A percentile compares a stretch with the other conserved stretches of the same genome.
phyloP scores from a whole-genome alignment of 2,113 vertebrate genomes.

The Axis porcinus region DNA sequence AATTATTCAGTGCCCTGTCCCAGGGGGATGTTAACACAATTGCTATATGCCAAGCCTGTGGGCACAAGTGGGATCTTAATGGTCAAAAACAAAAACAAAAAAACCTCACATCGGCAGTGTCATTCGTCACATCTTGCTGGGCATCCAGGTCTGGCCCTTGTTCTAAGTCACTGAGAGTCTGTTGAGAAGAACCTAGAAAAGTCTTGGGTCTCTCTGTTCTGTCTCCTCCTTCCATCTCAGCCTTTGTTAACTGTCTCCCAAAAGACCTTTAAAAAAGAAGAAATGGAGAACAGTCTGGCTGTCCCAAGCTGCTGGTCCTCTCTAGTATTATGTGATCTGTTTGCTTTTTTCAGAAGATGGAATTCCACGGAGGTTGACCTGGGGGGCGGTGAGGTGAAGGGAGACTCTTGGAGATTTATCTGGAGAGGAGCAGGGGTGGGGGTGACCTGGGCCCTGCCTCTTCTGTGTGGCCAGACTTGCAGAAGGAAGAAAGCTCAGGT shows the following conservation, averaged over 20 bases:
- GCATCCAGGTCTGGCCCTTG: fast-evolving
- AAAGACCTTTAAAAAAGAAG: not conserved
- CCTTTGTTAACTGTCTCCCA: not conserved
- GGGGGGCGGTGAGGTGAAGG: not conserved
- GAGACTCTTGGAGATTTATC: not conserved
- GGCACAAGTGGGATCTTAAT: not conserved
- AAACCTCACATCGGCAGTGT: fast-evolving
- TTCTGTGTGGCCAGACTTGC: not conserved
- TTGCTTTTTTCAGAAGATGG: not conserved
- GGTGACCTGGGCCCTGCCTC: not conserved
- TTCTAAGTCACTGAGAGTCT: not conserved
- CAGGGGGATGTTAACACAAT: fast-evolving
- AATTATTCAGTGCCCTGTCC: not conserved
- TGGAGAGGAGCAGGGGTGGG: not conserved
- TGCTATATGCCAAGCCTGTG: fast-evolving
- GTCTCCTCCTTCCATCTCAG: not conserved
- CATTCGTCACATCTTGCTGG: not conserved
- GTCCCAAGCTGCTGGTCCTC: not conserved
- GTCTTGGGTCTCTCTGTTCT: not conserved
- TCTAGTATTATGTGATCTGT: not conserved
- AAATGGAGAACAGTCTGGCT: not conserved
- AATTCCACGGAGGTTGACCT: fast-evolving
- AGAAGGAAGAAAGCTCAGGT: not conserved
- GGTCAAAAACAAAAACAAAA: not conserved
- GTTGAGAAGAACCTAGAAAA: not conserved